Evolutionary conservation across 2,888 invertebrate genomes (phyloP).

Genomic region (Schizotus pectinicornis): DNA sequence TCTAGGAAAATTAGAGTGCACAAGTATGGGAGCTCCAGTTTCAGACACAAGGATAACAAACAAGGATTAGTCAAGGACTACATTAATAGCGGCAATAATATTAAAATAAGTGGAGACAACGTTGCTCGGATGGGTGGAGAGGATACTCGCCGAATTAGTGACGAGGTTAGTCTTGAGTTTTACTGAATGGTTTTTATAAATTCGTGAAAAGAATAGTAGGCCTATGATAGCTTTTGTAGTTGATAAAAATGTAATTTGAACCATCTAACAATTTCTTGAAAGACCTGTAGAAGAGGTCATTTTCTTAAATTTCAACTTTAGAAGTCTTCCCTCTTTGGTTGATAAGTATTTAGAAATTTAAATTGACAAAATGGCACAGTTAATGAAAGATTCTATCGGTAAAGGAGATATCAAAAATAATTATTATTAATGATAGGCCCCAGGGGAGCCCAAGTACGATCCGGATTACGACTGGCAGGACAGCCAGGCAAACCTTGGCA

Average conservation of each 20-base stretch:
- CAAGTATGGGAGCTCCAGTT: conserved; percentile 50
- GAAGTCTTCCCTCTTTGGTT: too few relatives aligned
- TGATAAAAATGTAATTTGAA: too few relatives aligned
- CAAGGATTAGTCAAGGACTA: conserved; percentile 49
- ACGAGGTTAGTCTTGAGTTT: neutral
- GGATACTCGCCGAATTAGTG: too few relatives aligned
- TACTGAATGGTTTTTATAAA: neutral
- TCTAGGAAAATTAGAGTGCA: conserved; percentile 40
- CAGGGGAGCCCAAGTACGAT: conserved; percentile 22
- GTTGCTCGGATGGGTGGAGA: neutral
- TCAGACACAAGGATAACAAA: conserved; percentile 52
- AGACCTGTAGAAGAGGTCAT: too few relatives aligned
- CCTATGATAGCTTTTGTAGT: too few relatives aligned
- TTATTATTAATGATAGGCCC: neutral
- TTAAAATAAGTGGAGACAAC: conserved; percentile 3
- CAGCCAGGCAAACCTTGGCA: conserved; percentile 21
- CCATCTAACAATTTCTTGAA: too few relatives aligned
- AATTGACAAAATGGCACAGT: too few relatives aligned
- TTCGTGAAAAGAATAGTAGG: neutral
- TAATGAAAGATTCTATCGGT: neutral
- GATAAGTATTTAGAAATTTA: too few relatives aligned
- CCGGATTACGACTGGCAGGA: conserved; percentile 38
- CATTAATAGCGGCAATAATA: conserved; percentile 19
- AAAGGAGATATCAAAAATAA: neutral
- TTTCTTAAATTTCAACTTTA: too few relatives aligned